Evolutionary conservation across 2,797 vertebrate species (phyloP), one percentile per base, ranked within the genome.

Genomic region (Trachurus trachurus): DNA sequence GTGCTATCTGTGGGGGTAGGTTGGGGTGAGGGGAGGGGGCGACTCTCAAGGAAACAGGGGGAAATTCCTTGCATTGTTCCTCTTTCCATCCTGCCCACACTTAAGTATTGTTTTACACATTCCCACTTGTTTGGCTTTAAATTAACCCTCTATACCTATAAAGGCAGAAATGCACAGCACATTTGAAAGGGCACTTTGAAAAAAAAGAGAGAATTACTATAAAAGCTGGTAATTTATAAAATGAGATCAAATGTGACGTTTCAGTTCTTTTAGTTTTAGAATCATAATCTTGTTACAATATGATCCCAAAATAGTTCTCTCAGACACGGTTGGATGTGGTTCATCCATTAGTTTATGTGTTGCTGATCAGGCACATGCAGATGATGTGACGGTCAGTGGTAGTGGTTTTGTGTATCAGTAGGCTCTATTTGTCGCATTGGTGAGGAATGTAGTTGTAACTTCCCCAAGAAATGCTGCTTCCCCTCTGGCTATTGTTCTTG

Each of bases 401-500:
- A 15, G 57, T 60, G 80, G 70, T 66, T 81, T 84, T 37, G 67
- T 75, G 29, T 68, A 44, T 11, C 56, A 80, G 17, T 26, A 26
- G 26, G 26, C 26, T 26, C 26, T 57, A 47, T 81, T 82, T 82
- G 61, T 80, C 68, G 12, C 7, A 72, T 71, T 56, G 19, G 73
- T 85, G 87, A 71, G 82, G 86, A 92, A 91, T 92, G 86, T 44
- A 52, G 66, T 53, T 81, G 66, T 81, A 88, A 88, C 82, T 91
- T 89, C 86, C 87, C 78, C 62, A 37, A 71, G 87, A 83, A 84
- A 77, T 11, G 44, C 69, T 26, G 78, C 87, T 92, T 93, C 91
- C 91, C 88, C 85, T 57, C 68, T 31, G 81, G 67, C 90, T 65
- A 94, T 94, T 94, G 91, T 93, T 92, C 88, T 90, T 89, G 85